These are phyloP conservation scores for Bombus superbus DNA, from an alignment of 1,140 invertebrate species.

Conservation along the genomic window DNA sequence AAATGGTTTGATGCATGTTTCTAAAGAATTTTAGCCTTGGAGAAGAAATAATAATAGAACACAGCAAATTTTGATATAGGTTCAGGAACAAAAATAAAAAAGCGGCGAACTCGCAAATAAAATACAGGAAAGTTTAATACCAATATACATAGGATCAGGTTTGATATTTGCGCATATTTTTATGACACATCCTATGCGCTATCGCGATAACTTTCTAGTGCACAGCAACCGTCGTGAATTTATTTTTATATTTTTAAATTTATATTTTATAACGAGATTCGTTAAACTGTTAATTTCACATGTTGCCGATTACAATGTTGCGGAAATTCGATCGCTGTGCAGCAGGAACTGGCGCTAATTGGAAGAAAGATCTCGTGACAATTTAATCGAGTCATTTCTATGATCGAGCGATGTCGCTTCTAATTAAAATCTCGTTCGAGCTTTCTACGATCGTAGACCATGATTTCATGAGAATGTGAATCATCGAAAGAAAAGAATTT, in stretches of 20 bases:
- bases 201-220: background rate
- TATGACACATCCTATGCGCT: background rate
- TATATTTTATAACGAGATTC: background rate
- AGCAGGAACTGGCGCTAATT: background rate
- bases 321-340: background rate
- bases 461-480: background rate
- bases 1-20: too few species aligned
- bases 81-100: background rate
- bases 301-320: background rate
- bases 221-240: background rate
- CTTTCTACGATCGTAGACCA: background rate
- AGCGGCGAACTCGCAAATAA: background rate
- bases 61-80: background rate
- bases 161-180: background rate
- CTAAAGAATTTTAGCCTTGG: too few species aligned
- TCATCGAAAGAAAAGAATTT: background rate
- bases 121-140: background rate
- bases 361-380: background rate
- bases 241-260: background rate
- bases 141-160: background rate
- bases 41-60: background rate
- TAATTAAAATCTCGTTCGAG: background rate
- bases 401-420: background rate
- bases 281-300: slow-evolving; percentile 15
- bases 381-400: background rate